Base-by-base conservation (phyloP, 2,113 vertebrate genomes). In the Mystacornis crossleyi region DNA sequence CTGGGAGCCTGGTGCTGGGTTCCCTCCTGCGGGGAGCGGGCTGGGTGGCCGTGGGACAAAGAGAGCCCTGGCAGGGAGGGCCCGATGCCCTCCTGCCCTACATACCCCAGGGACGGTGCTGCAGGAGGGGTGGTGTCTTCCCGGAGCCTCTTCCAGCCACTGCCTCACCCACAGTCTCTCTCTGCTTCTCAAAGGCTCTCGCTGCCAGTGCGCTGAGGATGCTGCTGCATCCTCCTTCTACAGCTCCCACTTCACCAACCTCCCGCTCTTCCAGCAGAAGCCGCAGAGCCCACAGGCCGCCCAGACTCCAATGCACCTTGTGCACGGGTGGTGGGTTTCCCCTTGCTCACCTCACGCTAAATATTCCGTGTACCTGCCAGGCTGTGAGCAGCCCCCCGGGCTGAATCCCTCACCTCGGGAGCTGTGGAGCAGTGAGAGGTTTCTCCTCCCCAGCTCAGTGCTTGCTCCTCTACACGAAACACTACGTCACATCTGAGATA, bases 381-480 rank as follows among this genome's bases (percentile, higher is more conserved):
- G 4, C 10, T 12, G 9, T 2, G 1, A 9, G 24, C 47, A 40
- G 48, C 21, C 33, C 70, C 62, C 24, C 0, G 0, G 8, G 14
- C 12, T 42, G 20, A 36, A 23, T 62, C 42, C 25, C 31, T 70
- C 0, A 0, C n/a, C 36, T 36, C 0, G 0, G 38, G 20, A 72
- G 58, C 64, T 73, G 18, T 18, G 67, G 48, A 71, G 42, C 23
- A 10, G 13, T 6, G n/a, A 84, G 38, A 50, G 19, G 8, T 17
- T 61, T 24, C 54, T 48, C 54, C 55, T 86, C 60, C 69, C 53
- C 36, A 28, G 43, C 40, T 24, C 73, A 72, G 47, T 6, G 38
- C 33, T 71, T 61, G 23, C 29, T 72, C 26, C 43, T 42, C 25
- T 15, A 25, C 28, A 53, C 47, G 53, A 75, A 81, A 71, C 8